Evolutionary conservation across 2,797 vertebrate genomes (phyloP).

Genomic region (Epinephelus coioides): DNA sequence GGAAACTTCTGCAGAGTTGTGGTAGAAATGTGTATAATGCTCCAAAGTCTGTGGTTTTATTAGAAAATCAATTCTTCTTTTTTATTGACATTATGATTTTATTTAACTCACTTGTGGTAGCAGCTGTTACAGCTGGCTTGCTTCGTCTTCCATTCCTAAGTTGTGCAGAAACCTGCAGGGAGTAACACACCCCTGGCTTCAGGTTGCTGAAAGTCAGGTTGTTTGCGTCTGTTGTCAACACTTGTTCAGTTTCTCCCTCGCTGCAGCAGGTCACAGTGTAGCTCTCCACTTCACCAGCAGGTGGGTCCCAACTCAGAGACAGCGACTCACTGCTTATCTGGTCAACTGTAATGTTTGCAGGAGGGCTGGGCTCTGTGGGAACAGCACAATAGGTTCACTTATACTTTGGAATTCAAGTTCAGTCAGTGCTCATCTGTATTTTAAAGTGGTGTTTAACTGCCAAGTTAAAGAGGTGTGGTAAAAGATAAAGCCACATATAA

Average conservation of each 20-base stretch:
- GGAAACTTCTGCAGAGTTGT: too few species aligned
- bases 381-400: background rate
- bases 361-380: constrained; percentile 30
- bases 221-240: constrained; percentile 3
- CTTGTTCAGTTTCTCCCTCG: background rate
- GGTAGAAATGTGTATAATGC: too few species aligned
- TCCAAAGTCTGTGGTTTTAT: too few species aligned
- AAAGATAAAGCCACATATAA: too few species aligned
- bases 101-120: constrained; percentile 9
- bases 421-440: background rate
- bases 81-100: too few species aligned
- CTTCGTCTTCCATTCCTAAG: constrained; percentile 25
- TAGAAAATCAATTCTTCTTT: too few species aligned
- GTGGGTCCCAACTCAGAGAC: constrained; percentile 22
- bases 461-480: background rate
- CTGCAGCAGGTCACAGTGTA: constrained; percentile 26
- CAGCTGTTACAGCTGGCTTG: constrained; percentile 11
- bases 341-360: background rate
- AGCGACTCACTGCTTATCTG: background rate
- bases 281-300: constrained; percentile 28
- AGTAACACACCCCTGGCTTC: constrained; percentile 23
- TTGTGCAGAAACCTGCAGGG: background rate
- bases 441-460: too few species aligned
- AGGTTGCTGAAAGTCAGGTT: constrained; percentile 18
- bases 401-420: too few species aligned